Evolutionary conservation across 1,140 invertebrate species (phyloP), one percentile per base, ranked within the genome.

Genomic region (Eriosoma lanigerum): DNA sequence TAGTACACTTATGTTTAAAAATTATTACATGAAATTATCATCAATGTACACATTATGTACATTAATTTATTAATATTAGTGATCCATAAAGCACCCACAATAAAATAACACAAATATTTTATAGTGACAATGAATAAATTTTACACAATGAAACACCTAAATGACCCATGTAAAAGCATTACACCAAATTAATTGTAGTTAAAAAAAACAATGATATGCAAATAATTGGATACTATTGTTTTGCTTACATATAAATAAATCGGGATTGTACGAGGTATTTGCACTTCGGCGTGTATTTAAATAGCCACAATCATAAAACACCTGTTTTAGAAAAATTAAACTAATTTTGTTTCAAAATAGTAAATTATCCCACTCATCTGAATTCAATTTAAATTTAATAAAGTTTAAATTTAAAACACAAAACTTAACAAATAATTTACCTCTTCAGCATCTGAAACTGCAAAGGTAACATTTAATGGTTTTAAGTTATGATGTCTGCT

Each of bases 401-500:
- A 24, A 60, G 21, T 19, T 38, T 21, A 38, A 48, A 64, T 64
- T 75, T 21, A n/a, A 50, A 46, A 56, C n/a, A 48, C 29, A 5
- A 21, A 24, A 68, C 17, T 50, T 9, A 44, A 8, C 9, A 38
- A 38, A 44, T 38, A 17, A 24, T 26, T 2, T 86, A 92, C 92
- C 89, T 94, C 93, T 81, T 95, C 92, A 50, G 91, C 88, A 84
- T 94, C 90, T 0, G 94, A 93, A 66, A 96, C 87, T 17, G 94
- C 92, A 86, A 96, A 96, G 24, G 93, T 94, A 15, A 96, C 93
- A 85, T 95, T 96, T 76, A 95, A 88, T 19, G 94, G 92, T 83
- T 94, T 93, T 82, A 91, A 88, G 52, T 93, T 87, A 24, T 83
- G 82, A 54, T 87, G 85, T 85, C 94, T 92, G 72, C 90, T 92